A percentile compares a stretch with the other conserved stretches of the same genome.
phyloP scores from a whole-genome alignment of 2,113 vertebrate species.

The Dicaeum eximium region DNA sequence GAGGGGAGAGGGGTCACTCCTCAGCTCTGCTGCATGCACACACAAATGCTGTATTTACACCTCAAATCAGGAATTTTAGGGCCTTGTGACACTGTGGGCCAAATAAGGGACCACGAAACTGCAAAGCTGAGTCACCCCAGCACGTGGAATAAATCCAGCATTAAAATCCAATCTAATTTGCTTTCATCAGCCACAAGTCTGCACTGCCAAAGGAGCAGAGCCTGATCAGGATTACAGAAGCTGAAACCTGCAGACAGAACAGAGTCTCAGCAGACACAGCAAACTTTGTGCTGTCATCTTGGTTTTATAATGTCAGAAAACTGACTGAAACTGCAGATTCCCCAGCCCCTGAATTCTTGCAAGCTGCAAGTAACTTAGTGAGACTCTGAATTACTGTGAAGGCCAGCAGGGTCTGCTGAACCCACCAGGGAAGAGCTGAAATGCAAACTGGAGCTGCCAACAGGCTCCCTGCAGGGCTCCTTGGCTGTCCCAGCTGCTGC shows the following conservation, averaged over 20 bases:
- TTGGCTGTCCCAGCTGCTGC: not conserved
- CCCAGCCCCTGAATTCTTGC: not conserved
- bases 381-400: not conserved
- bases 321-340: not conserved
- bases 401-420: not conserved
- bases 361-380: not conserved
- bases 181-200: not conserved
- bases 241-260: not conserved
- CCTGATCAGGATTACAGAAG: not conserved
- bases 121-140: not conserved
- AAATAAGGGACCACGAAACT: not conserved
- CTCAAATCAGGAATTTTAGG: not conserved
- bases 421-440: not conserved
- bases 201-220: not conserved
- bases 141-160: not conserved
- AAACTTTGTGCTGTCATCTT: not conserved
- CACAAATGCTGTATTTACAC: not conserved
- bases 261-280: not conserved
- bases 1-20: not conserved
- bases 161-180: not conserved
- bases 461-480: not conserved
- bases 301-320: not conserved
- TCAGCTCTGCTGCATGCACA: not conserved
- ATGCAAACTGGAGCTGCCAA: not conserved
- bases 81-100: accelerated